These are phyloP conservation scores for Leguminivora glycinivorella DNA, from an alignment of 1,140 invertebrate species.

Conservation along the genomic window DNA sequence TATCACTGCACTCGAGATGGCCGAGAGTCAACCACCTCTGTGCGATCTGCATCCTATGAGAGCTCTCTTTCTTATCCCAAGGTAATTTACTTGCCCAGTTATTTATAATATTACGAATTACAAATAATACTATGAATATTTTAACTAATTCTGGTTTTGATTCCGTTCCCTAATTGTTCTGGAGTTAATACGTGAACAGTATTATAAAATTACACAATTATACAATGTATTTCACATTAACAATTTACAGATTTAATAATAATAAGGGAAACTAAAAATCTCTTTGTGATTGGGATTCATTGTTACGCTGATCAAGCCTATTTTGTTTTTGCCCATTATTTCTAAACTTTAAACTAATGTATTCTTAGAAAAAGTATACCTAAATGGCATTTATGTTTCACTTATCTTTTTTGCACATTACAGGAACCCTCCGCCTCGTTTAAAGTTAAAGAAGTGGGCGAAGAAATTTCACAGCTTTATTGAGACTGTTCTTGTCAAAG, in stretches of 20 bases:
- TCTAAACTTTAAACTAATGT: too few species aligned
- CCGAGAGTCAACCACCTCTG: constrained; percentile 98
- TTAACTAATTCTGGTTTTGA: constrained; percentile 4
- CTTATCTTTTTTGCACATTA: constrained; percentile 34
- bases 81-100: constrained; percentile 66
- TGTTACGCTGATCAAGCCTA: too few species aligned
- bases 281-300: too few species aligned
- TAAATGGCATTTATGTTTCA: background rate
- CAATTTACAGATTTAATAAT: too few species aligned
- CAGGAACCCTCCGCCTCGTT: constrained; percentile 94
- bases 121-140: background rate
- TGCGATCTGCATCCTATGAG: constrained; percentile 99
- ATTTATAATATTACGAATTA: background rate
- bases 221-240: too few species aligned
- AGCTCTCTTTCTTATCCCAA: constrained; percentile 97
- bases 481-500: constrained; percentile 90
- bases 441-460: constrained; percentile 99
- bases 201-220: too few species aligned
- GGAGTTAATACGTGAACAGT: too few species aligned
- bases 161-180: too few species aligned
- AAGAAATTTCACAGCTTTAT: constrained; percentile 94
- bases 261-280: too few species aligned
- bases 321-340: too few species aligned
- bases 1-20: constrained; percentile 99
- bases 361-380: background rate